Evolutionary conservation across 2,113 vertebrate species (phyloP), one percentile per base, ranked within the genome.

Genomic region (Arvicanthis niloticus): DNA sequence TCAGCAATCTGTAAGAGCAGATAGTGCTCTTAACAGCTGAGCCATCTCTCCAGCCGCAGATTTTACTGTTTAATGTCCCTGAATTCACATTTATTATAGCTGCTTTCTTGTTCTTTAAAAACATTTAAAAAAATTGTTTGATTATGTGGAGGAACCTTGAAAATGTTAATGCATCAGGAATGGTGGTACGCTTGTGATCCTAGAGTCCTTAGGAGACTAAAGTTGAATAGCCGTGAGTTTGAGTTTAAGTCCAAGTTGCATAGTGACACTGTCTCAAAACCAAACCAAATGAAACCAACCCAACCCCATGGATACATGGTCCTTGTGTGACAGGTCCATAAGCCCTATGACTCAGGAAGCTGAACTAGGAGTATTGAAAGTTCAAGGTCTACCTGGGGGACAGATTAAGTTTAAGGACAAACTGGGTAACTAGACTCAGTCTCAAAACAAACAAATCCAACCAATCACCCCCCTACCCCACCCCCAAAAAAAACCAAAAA

Each of bases 31-130:
- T 34, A 68, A 15, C 29, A 34, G 65, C 31, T 67, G 65, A 67
- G 62, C 62, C 26, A 31, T 65, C 26, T 68, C 29, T 34, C 65
- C 65, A 68, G 65, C 31, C 65, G 29, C 65, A 92, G 93, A 67
- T 96, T n/a, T 93, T 96, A 84, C 34, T 70, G 90, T 96, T 91
- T 34, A 34, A 82, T 96, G 31, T 2, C 24, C 24, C 82, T 88
- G 37, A 77, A 12, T 85, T 96, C 51, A 81, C 60, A 68, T 96
- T 95, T 60, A 65, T 16, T 88, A 48, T 72, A 77, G 7, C 24
- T 60, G 26, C 24, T 40, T 82, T 82, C 76, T 53, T 78, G 48
- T 78, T 51, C 76, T 78, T 78, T 77, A 31, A 48, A 77, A 48
- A 48, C 34, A 21, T 16, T 84, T 82, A 53, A 53, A 88, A 53